Evolutionary conservation across 2,113 vertebrate genomes (phyloP), one percentile per base, ranked within the genome.

Genomic region (Callithrix jacchus): DNA sequence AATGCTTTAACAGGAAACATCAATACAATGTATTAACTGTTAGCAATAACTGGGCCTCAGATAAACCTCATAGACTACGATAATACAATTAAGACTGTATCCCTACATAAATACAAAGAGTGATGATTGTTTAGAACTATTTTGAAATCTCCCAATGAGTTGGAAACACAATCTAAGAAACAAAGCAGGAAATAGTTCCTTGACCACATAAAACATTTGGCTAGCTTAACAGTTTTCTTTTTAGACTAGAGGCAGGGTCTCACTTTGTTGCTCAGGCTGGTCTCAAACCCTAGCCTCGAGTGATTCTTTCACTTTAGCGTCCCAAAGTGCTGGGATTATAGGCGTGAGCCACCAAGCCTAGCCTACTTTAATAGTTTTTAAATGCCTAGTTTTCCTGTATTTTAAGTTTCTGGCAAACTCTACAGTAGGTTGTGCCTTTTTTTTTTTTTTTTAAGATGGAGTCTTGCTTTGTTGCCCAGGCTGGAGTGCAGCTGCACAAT

Each of bases 401-500:
- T 89, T 84, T 81, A 76, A 66, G 64, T 94, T 95, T 93, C 58
- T 87, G 66, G 17, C 17, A 80, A 93, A 70, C 85, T 92, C 16
- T 66, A 27, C 25, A 27, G 58, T 61, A 61, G 25, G 42, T 4
- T 42, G 42, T 42, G 42, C 6, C 42, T 42, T 42, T 25, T 4
- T 25, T 58, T 58, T 25, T 25, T 61, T 61, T 13, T 30, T 64
- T 64, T 30, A 27, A 64, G 61, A 64, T 13, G 61, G 27, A 64
- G 27, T 64, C 61, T 64, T 30, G 27, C 27, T 64, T 27, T 64
- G 27, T 64, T 5, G 27, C 61, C 61, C 12, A 64, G 61, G 61
- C 61, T 64, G 27, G 61, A 64, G 61, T 64, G 11, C 27, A 30
- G 11, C 5, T 30, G 61, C 27, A 13, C 5, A 13, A 64, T 64